phyloP scores from a whole-genome alignment of 2,113 vertebrate species.

The Sinocyclocheilus grahami region DNA sequence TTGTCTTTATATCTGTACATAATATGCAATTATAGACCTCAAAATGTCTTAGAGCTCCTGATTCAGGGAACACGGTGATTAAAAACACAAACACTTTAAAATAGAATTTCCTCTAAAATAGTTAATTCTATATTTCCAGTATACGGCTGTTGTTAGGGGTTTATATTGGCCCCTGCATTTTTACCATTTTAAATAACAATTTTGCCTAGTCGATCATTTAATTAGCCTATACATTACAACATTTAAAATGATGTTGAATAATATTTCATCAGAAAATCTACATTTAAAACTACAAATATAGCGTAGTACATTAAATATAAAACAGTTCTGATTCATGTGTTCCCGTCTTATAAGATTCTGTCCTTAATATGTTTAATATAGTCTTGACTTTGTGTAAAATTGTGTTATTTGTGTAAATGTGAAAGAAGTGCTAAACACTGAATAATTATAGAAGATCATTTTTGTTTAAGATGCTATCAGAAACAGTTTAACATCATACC shows the following conservation, averaged over 20 bases:
- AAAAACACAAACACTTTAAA: neutral
- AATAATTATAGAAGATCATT: neutral
- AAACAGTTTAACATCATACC: neutral
- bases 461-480: neutral
- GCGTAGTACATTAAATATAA: neutral
- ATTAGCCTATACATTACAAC: neutral
- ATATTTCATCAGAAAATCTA: neutral
- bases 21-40: neutral
- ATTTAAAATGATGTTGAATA: neutral
- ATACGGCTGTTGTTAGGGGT: neutral
- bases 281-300: neutral
- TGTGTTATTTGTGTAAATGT: neutral
- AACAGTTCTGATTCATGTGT: neutral
- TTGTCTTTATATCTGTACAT: neutral
- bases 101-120: neutral
- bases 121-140: neutral
- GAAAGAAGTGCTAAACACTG: neutral
- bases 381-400: neutral
- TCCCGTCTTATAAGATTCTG: neutral
- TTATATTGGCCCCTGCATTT: neutral
- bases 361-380: neutral
- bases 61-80: neutral
- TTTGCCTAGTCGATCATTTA: neutral
- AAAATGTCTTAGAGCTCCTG: neutral
- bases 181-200: neutral